Evolutionary conservation across 2,797 vertebrate species (phyloP).

Genomic region (Macroramphosus scolopax): DNA sequence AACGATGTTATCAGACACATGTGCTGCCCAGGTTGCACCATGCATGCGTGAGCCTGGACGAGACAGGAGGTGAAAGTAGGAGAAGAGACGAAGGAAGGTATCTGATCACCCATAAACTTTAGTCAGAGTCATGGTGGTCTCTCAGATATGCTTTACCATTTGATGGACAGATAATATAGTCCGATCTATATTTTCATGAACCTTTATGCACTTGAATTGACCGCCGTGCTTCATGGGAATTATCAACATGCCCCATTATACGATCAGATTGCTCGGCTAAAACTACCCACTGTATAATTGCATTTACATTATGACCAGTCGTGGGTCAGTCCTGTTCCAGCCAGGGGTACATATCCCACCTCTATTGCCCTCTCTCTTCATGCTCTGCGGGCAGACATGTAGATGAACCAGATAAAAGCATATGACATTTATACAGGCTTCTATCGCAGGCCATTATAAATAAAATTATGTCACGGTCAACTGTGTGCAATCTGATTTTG

Average conservation of each 20-base stretch:
- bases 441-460: slow-evolving; percentile 69
- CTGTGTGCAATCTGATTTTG: slow-evolving; percentile 66
- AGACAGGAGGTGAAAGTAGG: background rate
- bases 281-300: slow-evolving; percentile 44
- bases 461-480: slow-evolving; percentile 69
- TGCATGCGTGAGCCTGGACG: slow-evolving; percentile 4
- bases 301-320: slow-evolving; percentile 35
- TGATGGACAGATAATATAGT: too few species aligned
- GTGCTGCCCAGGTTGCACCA: slow-evolving; percentile 47
- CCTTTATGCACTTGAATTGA: too few species aligned
- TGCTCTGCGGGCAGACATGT: slow-evolving; percentile 48
- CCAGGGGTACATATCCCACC: slow-evolving; percentile 16
- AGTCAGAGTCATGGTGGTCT: background rate
- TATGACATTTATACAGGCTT: slow-evolving; percentile 42
- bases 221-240: slow-evolving; percentile 27
- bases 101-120: too few species aligned
- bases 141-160: too few species aligned
- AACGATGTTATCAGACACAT: slow-evolving; percentile 73
- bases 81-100: background rate
- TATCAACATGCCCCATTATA: slow-evolving; percentile 7
- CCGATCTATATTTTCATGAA: slow-evolving; percentile 3
- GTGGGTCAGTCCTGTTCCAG: slow-evolving; percentile 30
- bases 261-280: slow-evolving; percentile 44
- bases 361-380: slow-evolving; percentile 38
- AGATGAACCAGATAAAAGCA: slow-evolving; percentile 55